phyloP scores from a whole-genome alignment of 2,888 invertebrate species.

The Caradrina kadenii region DNA sequence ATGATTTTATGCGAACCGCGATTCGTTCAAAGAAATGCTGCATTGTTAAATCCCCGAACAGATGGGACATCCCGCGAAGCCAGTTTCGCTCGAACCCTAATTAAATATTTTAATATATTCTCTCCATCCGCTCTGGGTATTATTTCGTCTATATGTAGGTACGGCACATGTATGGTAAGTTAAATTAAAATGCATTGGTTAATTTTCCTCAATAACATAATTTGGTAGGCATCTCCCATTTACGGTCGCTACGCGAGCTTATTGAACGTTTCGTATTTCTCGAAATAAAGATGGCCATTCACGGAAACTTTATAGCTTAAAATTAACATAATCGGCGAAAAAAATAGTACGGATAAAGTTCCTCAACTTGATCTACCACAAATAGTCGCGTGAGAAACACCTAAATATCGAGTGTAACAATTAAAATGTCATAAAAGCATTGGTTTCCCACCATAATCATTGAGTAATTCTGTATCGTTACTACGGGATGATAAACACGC shows the following conservation, averaged over 20 bases:
- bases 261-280: slow-evolving; percentile 39
- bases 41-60: slow-evolving; percentile 76
- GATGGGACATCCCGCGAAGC: slow-evolving; percentile 76
- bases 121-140: slow-evolving; percentile 77
- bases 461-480: slow-evolving; percentile 82
- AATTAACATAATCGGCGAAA: slow-evolving; percentile 50
- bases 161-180: slow-evolving; percentile 63
- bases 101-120: slow-evolving; percentile 88
- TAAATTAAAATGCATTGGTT: slow-evolving; percentile 72
- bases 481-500: slow-evolving; percentile 86
- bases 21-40: slow-evolving; percentile 79
- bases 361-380: slow-evolving; percentile 69
- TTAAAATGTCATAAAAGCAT: slow-evolving; percentile 84
- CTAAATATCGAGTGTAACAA: slow-evolving; percentile 79
- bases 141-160: slow-evolving; percentile 68
- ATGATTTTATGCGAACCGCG: slow-evolving; percentile 77
- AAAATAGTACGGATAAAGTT: slow-evolving; percentile 63
- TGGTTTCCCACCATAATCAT: slow-evolving; percentile 85
- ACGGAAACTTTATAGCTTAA: slow-evolving; percentile 42
- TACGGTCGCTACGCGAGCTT: slow-evolving; percentile 28
- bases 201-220: slow-evolving; percentile 65
- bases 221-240: slow-evolving; percentile 61
- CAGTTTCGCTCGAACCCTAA: slow-evolving; percentile 79
- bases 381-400: slow-evolving; percentile 71
- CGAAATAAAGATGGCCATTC: slow-evolving; percentile 31